Evolutionary conservation across 2,888 invertebrate species (phyloP).

Genomic region (Apamea crenata): DNA sequence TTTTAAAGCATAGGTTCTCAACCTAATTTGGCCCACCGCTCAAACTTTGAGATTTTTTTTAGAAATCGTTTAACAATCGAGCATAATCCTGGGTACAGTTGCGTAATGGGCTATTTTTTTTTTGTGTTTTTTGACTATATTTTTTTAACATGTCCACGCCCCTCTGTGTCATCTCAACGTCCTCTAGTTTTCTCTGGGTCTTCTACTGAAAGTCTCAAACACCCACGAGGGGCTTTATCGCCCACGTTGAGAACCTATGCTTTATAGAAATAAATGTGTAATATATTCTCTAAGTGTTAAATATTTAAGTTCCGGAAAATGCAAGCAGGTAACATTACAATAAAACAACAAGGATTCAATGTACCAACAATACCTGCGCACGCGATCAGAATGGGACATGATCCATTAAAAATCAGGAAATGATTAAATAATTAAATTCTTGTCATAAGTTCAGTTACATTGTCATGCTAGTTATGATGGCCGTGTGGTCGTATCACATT

Average conservation of each 20-base stretch:
- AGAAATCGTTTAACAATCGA: neutral
- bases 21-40: too few relatives aligned
- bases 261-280: neutral
- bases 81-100: neutral
- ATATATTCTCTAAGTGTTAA: neutral
- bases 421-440: slow-evolving; percentile 32
- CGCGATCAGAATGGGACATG: slow-evolving; percentile 44
- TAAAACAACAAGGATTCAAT: too few relatives aligned
- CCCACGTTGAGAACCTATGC: neutral
- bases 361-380: slow-evolving; percentile 10
- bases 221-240: neutral
- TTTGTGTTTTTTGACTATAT: neutral
- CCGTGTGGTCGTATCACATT: slow-evolving; percentile 29
- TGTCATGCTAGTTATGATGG: slow-evolving; percentile 40
- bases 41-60: too few relatives aligned
- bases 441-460: slow-evolving; percentile 32
- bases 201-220: neutral
- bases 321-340: too few relatives aligned
- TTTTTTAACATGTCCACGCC: neutral
- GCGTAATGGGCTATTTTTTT: neutral
- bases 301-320: neutral
- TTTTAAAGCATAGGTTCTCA: too few relatives aligned
- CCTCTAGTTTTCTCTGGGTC: neutral
- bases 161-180: too few relatives aligned
- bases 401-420: slow-evolving; percentile 25